Base-by-base conservation (phyloP, 1,140 invertebrate genomes). In the Scaptomyza graminum region DNA sequence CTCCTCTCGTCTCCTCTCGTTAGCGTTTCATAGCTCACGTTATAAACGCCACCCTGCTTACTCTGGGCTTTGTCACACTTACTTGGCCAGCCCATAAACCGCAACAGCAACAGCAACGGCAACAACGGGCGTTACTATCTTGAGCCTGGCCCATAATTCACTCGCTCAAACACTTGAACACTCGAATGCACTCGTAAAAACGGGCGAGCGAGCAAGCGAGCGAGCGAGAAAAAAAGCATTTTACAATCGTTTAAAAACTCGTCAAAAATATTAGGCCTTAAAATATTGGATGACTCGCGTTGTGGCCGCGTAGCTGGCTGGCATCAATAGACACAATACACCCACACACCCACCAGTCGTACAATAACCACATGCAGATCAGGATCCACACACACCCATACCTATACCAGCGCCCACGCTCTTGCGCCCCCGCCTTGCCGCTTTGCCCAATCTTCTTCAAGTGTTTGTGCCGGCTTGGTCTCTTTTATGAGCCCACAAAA, bases 171-270 rank as follows among this genome's bases (percentile, higher is more conserved):
- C 72, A 87, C 79, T 78, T 76, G 75, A 88, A 79, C 37, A 41
- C 37, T 41, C 12, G 37, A 41, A 41, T 41, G 37, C 69, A 87
- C 68, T 89, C 83, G 69, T 88, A 88, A 88, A 88, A 83, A 9
- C 31, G 31, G 31, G 59, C 76, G 52, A 54, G 72, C 79, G 80
- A 69, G 70, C 55, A 88, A 89, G 8, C 31, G 8, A 9, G 59
- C 79, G 5, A 31, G 28, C 7, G 78, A 74, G 1, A 22, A 22
- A 22, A 63, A 88, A 87, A 87, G 79, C 88, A 79, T 87, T 90
- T 88, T 88, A 90, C 88, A 90, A 90, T 88, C 89, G 83, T 90
- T 90, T 90, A 90, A 90, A 90, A 90, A 90, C 80, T 79, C 83
- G 84, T 90, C 88, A 90, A 90, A 90, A 31, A 85, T 85, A 90